phyloP scores from a whole-genome alignment of 1,140 invertebrate species.

The Achatina immaculata region DNA sequence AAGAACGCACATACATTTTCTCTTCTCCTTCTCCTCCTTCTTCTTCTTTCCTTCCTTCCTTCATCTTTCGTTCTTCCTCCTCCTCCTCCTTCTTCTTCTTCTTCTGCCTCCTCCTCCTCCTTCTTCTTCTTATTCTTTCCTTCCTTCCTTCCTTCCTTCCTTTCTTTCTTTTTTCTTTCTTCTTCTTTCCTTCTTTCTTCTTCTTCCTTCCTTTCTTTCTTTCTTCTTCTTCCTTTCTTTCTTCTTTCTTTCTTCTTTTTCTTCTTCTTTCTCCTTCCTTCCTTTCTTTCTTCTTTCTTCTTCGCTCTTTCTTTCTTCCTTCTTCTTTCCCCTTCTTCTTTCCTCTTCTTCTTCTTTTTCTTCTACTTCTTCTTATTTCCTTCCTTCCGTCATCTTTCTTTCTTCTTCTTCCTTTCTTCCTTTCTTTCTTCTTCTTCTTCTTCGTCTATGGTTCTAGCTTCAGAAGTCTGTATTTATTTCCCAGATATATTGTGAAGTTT shows the following conservation, averaged over 20 bases:
- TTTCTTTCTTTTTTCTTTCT: constrained; percentile 11
- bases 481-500: too few species aligned
- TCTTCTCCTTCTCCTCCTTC: constrained; percentile 5
- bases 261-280: constrained; percentile 2
- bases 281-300: background rate
- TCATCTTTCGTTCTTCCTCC: background rate
- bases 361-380: background rate
- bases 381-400: too few species aligned
- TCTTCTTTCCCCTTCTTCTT: constrained; percentile 3
- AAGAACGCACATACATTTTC: too few species aligned
- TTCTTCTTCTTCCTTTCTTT: background rate
- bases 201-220: background rate
- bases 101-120: background rate
- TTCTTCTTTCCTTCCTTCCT: background rate
- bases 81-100: background rate
- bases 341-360: background rate
- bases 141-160: constrained; percentile 2
- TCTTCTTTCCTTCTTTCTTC: background rate
- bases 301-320: constrained; percentile 5
- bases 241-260: background rate
- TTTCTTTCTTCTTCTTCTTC: background rate
- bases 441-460: too few species aligned
- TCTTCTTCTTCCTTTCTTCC: background rate
- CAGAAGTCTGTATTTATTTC: too few species aligned
- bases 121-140: background rate